phyloP scores from a whole-genome alignment of 2,888 invertebrate genomes.

The Diachrysia chrysitis region DNA sequence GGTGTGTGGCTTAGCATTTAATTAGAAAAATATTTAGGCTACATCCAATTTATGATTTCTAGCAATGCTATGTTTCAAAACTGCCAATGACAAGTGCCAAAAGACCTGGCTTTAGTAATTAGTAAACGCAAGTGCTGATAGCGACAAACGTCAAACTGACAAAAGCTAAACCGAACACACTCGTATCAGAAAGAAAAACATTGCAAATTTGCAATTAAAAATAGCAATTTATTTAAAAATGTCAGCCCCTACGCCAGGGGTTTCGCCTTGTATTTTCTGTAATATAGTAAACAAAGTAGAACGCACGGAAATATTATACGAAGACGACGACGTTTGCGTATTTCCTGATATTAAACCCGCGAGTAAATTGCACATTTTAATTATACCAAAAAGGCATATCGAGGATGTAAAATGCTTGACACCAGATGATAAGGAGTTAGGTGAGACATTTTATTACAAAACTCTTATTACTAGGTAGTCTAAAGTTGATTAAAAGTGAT shows the following conservation, averaged over 20 bases:
- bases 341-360: slow-evolving; percentile 96
- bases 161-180: slow-evolving; percentile 12
- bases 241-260: slow-evolving; percentile 58
- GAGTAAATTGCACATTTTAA: slow-evolving; percentile 93
- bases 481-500: slow-evolving; percentile 27
- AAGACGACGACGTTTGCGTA: slow-evolving; percentile 93
- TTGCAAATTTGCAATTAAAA: neutral
- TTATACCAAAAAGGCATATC: slow-evolving; percentile 94
- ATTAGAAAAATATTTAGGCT: no score
- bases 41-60: no score
- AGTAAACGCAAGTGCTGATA: no score
- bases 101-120: no score
- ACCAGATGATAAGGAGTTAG: slow-evolving; percentile 90
- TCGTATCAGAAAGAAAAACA: slow-evolving; percentile 26
- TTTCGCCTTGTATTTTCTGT: slow-evolving; percentile 92
- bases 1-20: no score
- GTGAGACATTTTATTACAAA: slow-evolving; percentile 85
- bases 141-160: slow-evolving; percentile 11
- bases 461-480: slow-evolving; percentile 4
- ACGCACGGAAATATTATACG: slow-evolving; percentile 90
- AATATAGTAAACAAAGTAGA: slow-evolving; percentile 91
- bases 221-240: slow-evolving; percentile 57
- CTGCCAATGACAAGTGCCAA: no score
- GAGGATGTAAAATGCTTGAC: slow-evolving; percentile 92
- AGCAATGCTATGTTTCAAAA: no score